Percentiles rank a stretch among this genome's conserved stretches.
Evolutionary conservation across 2,888 invertebrate genomes (phyloP).

Genomic region (Volucella inanis): DNA sequence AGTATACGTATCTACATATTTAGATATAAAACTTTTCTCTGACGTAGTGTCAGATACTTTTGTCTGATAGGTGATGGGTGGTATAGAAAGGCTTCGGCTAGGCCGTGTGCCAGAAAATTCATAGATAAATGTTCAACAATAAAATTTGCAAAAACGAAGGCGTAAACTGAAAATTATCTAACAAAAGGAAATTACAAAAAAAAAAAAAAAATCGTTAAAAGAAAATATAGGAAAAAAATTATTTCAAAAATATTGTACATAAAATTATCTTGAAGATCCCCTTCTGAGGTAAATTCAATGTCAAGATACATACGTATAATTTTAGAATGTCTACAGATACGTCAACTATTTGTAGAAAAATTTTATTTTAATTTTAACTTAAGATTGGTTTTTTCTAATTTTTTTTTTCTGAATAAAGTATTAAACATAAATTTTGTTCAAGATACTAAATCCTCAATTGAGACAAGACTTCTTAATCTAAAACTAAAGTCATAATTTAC

Average conservation of each 20-base stretch:
- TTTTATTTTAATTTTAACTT: slow-evolving; percentile 7
- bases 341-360: slow-evolving; percentile 14
- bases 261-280: not conserved
- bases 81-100: slow-evolving; percentile 31
- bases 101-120: slow-evolving; percentile 64
- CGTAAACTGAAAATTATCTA: slow-evolving; percentile 32
- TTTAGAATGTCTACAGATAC: slow-evolving; percentile 34
- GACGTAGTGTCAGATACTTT: slow-evolving; percentile 40
- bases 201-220: slow-evolving; percentile 39
- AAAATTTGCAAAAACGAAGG: slow-evolving; percentile 31
- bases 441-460: not conserved
- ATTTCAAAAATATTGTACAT: slow-evolving; percentile 19
- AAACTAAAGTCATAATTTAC: slow-evolving; percentile 53
- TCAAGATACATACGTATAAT: slow-evolving; percentile 56
- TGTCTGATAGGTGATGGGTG: slow-evolving; percentile 48
- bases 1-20: not conserved
- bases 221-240: slow-evolving; percentile 20
- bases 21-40: slow-evolving; percentile 41
- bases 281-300: slow-evolving; percentile 59
- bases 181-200: slow-evolving; percentile 4
- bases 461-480: slow-evolving; percentile 32
- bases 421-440: too few species aligned
- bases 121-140: slow-evolving; percentile 40
- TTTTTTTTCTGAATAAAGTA: not conserved
- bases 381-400: not conserved